These are phyloP conservation scores for Lycaon pictus DNA, from an alignment of 2,113 vertebrate genomes.

Conservation along the genomic window DNA sequence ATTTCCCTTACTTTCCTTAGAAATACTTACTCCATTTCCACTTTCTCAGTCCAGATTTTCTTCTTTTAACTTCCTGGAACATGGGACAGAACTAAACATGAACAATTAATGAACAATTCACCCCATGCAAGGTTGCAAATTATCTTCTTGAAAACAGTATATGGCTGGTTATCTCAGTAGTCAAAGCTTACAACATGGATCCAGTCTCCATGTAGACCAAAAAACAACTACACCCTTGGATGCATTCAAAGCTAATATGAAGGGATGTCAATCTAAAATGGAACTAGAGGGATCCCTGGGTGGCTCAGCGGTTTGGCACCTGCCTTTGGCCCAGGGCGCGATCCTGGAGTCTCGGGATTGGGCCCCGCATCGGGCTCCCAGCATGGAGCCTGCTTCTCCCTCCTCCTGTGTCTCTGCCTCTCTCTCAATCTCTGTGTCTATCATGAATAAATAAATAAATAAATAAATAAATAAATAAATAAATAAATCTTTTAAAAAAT, in stretches of 20 bases:
- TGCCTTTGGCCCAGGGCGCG: too few species aligned
- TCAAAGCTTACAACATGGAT: background rate
- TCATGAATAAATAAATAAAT: too few species aligned
- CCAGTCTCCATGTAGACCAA: background rate
- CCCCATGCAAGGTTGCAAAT: background rate
- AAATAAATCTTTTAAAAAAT: too few species aligned
- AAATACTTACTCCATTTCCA: background rate
- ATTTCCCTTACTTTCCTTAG: background rate
- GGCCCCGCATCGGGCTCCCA: too few species aligned
- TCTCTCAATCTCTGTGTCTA: too few species aligned
- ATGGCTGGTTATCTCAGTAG: background rate
- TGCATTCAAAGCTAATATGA: background rate
- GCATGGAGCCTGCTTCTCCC: too few species aligned
- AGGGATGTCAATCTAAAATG: background rate
- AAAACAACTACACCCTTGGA: background rate
- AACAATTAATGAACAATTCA: slow-evolving; percentile 32
- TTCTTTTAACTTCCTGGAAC: slow-evolving; percentile 28
- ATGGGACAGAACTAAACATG: background rate
- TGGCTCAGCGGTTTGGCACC: too few species aligned
- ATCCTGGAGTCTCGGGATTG: too few species aligned
- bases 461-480: too few species aligned
- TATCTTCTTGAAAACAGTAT: slow-evolving; percentile 32
- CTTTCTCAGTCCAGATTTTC: background rate
- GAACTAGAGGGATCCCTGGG: background rate
- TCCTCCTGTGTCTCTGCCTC: too few species aligned